These are phyloP conservation scores for Myotis pilosus DNA, from an alignment of 2,797 vertebrate species.

Conservation along the genomic window DNA sequence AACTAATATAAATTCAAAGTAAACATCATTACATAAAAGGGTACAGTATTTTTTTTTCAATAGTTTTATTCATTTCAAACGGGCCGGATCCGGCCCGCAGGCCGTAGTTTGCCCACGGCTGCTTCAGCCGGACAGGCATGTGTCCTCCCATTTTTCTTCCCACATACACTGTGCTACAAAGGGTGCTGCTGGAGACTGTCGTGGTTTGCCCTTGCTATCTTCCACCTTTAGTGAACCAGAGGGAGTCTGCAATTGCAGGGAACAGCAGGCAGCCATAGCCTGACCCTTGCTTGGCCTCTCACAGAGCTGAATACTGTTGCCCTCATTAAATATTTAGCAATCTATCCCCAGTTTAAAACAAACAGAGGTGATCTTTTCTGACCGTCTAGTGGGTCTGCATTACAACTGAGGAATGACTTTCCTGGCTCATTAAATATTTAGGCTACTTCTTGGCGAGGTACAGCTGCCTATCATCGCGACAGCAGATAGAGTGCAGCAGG, in stretches of 20 bases:
- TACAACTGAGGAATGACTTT: constrained; percentile 69
- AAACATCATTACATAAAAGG: no score
- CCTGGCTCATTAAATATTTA: constrained; percentile 74
- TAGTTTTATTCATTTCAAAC: no score
- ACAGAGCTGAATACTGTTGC: neutral
- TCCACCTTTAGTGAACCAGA: neutral
- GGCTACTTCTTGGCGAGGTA: constrained; percentile 46
- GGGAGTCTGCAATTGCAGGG: neutral
- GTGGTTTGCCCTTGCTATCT: constrained; percentile 13
- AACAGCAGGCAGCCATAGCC: constrained; percentile 35
- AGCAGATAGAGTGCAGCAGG: neutral
- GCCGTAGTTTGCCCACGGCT: no score
- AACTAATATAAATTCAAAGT: no score
- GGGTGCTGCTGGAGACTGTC: neutral
- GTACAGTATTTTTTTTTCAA: no score
- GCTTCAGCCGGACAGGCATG: neutral
- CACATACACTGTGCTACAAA: neutral
- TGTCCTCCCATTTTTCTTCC: neutral
- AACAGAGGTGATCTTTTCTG: constrained; percentile 65
- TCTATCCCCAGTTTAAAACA: constrained; percentile 65
- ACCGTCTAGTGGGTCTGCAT: constrained; percentile 54
- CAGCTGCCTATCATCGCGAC: constrained; percentile 22
- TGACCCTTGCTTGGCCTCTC: constrained; percentile 41
- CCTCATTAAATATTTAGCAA: constrained; percentile 69
- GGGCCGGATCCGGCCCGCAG: no score